A percentile compares a stretch with the other conserved stretches of the same genome.
Conservation (phyloP, 1,140 invertebrate genomes). For the Alviniconcha marisindica region DNA sequence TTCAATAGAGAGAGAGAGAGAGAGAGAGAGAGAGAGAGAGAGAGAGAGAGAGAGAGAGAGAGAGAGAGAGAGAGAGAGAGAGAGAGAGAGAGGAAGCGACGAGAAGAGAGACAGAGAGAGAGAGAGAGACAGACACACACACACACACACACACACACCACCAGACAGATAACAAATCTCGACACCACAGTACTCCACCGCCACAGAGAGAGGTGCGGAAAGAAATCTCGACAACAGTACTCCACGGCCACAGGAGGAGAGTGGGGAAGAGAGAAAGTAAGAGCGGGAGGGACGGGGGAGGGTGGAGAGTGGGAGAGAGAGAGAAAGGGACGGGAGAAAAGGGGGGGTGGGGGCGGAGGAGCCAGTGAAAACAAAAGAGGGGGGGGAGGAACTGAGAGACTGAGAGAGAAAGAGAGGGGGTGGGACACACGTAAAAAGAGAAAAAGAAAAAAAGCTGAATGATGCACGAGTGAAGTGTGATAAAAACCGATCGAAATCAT, state of each 20-base stretch:
- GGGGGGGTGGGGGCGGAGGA: not conserved
- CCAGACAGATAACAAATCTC: no score
- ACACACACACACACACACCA: conserved; percentile 28
- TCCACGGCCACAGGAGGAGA: not conserved
- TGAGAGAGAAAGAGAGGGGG: no score
- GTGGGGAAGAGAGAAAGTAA: not conserved
- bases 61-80: not conserved
- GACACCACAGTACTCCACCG: no score
- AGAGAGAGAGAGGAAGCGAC: not conserved
- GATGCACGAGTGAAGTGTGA: no score
- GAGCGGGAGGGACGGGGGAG: not conserved
- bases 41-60: conserved; percentile 4
- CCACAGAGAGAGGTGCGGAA: no score
- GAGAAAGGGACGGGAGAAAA: not conserved
- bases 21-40: conserved; percentile 3
- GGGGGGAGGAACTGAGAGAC: no score
- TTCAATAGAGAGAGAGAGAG: not conserved
- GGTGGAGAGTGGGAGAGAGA: no score
- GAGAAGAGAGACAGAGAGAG: not conserved
- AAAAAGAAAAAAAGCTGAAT: no score
- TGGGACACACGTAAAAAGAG: no score
- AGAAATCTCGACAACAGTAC: no score
- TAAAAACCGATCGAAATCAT: no score
- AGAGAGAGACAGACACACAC: not conserved
- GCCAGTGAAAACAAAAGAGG: no score